Percentiles rank a stretch among this genome's conserved stretches.
These are phyloP conservation scores for Ciconia maguari DNA, from an alignment of 2,113 vertebrate genomes.

Conservation along the genomic window DNA sequence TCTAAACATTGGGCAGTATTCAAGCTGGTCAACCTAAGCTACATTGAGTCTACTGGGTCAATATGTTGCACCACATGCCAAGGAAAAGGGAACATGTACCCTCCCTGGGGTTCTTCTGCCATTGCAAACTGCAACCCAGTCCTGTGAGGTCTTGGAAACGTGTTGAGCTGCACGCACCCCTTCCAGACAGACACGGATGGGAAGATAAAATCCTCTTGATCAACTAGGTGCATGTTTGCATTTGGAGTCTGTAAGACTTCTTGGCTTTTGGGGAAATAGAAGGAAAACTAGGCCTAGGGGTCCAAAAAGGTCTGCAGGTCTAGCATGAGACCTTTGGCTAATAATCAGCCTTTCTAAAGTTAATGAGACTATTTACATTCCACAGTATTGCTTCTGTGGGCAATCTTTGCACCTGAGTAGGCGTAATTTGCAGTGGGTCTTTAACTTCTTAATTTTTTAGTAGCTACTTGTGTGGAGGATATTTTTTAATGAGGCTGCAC, in stretches of 20 bases:
- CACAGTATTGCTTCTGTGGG: background rate
- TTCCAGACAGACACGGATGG: background rate
- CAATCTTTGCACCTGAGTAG: background rate
- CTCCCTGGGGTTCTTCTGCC: background rate
- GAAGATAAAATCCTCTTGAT: background rate
- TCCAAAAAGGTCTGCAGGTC: background rate
- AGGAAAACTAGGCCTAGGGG: background rate
- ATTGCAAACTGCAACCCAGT: background rate
- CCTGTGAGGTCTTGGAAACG: background rate
- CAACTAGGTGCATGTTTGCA: background rate
- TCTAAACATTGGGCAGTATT: background rate
- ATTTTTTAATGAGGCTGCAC: background rate
- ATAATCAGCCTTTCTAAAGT: background rate
- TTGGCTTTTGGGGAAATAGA: background rate
- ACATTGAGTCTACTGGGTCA: background rate
- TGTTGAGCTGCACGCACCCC: background rate
- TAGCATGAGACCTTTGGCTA: background rate
- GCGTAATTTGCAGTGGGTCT: background rate
- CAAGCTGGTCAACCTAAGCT: background rate
- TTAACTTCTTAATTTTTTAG: background rate
- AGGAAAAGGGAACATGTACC: background rate
- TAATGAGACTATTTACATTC: background rate
- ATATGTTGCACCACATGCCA: background rate
- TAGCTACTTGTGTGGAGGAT: background rate
- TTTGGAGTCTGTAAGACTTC: background rate